Percentiles rank a stretch among this genome's conserved stretches.
Evolutionary conservation across 53 echinoderm and acorn worm genomes (phyloP).

Genomic region (Zoroaster sp.): DNA sequence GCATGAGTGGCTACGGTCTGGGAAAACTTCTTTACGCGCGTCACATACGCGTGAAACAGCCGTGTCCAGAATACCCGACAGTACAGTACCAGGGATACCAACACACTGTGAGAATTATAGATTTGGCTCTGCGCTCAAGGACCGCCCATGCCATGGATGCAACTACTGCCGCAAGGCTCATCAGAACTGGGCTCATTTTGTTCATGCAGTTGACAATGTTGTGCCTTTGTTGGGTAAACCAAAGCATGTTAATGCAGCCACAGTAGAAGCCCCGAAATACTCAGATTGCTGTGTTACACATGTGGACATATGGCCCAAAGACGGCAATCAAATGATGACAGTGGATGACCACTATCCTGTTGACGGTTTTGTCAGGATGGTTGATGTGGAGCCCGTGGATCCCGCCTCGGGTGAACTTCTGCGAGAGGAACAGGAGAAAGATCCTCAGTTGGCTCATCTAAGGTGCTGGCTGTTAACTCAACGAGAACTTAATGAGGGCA

Average conservation of each 20-base stretch:
- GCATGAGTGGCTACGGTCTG: no score
- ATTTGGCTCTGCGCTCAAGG: neutral
- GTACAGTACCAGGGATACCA: no score
- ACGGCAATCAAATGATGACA: neutral
- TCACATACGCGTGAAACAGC: no score
- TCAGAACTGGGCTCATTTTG: slow-evolving; percentile 39
- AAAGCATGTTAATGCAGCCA: neutral
- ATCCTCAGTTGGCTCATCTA: neutral
- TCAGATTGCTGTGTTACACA: neutral
- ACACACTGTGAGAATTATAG: slow-evolving; percentile 2
- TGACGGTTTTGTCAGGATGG: neutral
- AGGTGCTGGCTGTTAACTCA: neutral
- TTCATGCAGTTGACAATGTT: neutral
- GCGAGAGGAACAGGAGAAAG: slow-evolving; percentile 20
- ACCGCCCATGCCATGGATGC: slow-evolving; percentile 28
- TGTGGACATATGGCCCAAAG: neutral
- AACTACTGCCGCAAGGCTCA: slow-evolving; percentile 46
- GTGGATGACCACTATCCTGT: neutral
- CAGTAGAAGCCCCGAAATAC: no score
- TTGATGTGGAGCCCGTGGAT: neutral
- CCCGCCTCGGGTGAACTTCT: neutral
- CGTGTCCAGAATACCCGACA: no score
- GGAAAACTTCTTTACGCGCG: no score
- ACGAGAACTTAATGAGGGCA: neutral
- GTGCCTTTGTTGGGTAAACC: slow-evolving; percentile 1